Conservation (phyloP, 1,140 invertebrate species). For the Calliphora vicina region DNA sequence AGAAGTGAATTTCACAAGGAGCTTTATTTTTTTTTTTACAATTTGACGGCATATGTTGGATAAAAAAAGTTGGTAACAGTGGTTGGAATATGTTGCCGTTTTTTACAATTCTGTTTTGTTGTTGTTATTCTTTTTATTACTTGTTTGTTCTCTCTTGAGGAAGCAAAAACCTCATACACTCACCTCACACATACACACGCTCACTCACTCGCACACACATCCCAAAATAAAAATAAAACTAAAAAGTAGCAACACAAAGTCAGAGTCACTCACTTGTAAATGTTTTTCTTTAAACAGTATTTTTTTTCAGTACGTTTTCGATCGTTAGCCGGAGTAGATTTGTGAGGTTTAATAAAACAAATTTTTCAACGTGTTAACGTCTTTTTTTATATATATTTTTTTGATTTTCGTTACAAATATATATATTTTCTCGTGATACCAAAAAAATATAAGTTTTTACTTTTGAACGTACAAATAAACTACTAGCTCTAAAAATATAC, state of each 20-base stretch:
- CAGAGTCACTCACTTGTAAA: neutral
- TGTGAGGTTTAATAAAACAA: neutral
- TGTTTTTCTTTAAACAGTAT: neutral
- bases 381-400: neutral
- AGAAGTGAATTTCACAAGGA: no score
- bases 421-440: neutral
- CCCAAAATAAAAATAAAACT: neutral
- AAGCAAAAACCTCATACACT: neutral
- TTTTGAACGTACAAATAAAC: neutral
- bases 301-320: slow-evolving; percentile 31
- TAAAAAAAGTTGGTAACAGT: no score
- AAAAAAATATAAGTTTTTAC: neutral
- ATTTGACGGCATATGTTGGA: no score
- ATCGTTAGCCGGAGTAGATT: slow-evolving; percentile 26
- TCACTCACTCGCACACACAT: neutral
- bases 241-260: neutral
- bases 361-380: neutral
- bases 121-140: no score
- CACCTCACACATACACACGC: no score
- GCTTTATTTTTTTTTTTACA: no score
- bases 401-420: neutral
- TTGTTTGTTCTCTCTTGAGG: neutral
- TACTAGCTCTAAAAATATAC: neutral
- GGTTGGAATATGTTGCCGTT: no score
- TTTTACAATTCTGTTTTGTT: no score